Conservation (phyloP, 2,113 vertebrate species). For the Mus musculus region GRCm39 chr14:123624001-123624500, state of each 20-base stretch:
- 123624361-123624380: not conserved
- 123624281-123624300: not conserved
- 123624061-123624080: not conserved
- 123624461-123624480: not conserved
- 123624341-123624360: not conserved
- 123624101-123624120: not conserved
- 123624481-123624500: not conserved
- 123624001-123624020: not conserved
- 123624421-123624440: not conserved
- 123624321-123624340: not conserved
- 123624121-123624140: not conserved
- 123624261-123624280: not conserved
- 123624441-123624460: not conserved
- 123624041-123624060: not conserved
- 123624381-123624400: not conserved
- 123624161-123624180: not conserved
- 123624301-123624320: not conserved
- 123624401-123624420: not conserved
- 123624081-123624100: not conserved
- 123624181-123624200: not conserved
- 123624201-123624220: not conserved
- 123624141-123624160: not conserved
- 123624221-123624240: not conserved
- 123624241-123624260: not conserved
- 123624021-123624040: not conserved